Percentiles rank a stretch among this genome's conserved stretches.
Conservation (phyloP, 2,797 vertebrate species). For the Neosilurus mollespiculum region DNA sequence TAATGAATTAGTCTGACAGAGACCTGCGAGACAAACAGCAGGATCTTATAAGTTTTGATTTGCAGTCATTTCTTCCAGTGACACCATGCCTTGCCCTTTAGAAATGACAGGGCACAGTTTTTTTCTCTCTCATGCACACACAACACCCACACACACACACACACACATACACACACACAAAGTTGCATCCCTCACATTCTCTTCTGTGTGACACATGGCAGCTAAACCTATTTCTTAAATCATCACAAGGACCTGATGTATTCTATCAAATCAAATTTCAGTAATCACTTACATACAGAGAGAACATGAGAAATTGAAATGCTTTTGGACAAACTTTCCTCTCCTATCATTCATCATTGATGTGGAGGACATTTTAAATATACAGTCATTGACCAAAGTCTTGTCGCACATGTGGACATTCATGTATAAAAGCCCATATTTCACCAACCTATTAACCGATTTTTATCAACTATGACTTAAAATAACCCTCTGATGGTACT, state of each 20-base stretch:
- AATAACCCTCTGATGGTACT: too few species aligned
- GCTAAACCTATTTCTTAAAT: background rate
- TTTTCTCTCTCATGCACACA: background rate
- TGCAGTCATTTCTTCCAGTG: conserved; percentile 1
- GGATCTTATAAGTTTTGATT: conserved; percentile 29
- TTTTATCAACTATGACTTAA: too few species aligned
- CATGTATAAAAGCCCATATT: too few species aligned
- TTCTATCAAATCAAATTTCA: background rate
- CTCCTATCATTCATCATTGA: background rate
- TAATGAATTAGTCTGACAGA: conserved; percentile 8
- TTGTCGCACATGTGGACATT: too few species aligned
- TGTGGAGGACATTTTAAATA: background rate
- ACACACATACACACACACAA: conserved; percentile 6
- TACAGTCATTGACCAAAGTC: too few species aligned
- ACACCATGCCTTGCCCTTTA: conserved; percentile 21
- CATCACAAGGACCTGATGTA: background rate
- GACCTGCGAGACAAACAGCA: background rate
- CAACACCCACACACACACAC: conserved; percentile 4
- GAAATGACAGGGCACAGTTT: background rate
- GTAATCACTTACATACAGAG: background rate
- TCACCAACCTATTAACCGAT: too few species aligned
- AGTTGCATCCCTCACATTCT: background rate
- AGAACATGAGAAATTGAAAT: background rate
- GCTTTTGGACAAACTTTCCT: background rate
- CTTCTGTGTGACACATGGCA: background rate